phyloP scores from a whole-genome alignment of 2,888 invertebrate species.

The Ashinkailepas kermadecensis region DNA sequence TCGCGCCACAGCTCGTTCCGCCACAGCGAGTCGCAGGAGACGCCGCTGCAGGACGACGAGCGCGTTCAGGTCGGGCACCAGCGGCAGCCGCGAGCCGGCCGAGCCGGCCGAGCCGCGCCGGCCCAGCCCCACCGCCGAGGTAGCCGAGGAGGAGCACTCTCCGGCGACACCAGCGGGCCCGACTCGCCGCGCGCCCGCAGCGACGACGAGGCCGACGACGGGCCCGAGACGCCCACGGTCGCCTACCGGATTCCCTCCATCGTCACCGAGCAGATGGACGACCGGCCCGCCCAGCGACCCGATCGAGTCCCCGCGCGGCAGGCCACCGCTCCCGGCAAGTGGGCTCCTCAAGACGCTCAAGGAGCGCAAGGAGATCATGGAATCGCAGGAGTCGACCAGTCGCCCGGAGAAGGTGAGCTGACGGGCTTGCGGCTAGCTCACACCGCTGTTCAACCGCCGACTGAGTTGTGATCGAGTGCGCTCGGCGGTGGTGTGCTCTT shows the following conservation, averaged over 20 bases:
- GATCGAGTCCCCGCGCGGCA: background rate
- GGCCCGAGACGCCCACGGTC: conserved; percentile 29
- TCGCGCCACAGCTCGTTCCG: conserved; percentile 32
- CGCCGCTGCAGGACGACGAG: conserved; percentile 31
- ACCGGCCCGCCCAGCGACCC: background rate
- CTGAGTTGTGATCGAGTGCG: too few relatives aligned
- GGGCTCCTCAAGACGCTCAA: conserved; percentile 80
- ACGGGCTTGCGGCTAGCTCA: conserved; percentile 39
- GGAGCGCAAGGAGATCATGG: conserved; percentile 69
- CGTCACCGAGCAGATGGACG: conserved; percentile 26
- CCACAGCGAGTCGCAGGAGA: conserved; percentile 30
- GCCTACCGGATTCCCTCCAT: conserved; percentile 26
- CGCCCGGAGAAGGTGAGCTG: conserved; percentile 4
- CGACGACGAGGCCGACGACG: conserved; percentile 32
- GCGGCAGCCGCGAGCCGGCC: conserved; percentile 32
- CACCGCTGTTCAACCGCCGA: too few relatives aligned
- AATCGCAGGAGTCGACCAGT: conserved; percentile 13
- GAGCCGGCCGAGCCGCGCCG: conserved; percentile 26
- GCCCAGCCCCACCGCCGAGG: conserved; percentile 29
- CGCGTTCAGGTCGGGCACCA: conserved; percentile 36
- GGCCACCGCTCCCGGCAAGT: conserved; percentile 49
- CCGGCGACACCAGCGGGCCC: conserved; percentile 81
- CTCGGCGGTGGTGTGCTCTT: too few relatives aligned
- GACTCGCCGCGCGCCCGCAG: conserved; percentile 58
- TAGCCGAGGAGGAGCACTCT: conserved; percentile 52